Percentiles rank a stretch among this genome's conserved stretches.
Conservation (phyloP, 2,888 invertebrate species). For the Temnothorax ravouxi region DNA sequence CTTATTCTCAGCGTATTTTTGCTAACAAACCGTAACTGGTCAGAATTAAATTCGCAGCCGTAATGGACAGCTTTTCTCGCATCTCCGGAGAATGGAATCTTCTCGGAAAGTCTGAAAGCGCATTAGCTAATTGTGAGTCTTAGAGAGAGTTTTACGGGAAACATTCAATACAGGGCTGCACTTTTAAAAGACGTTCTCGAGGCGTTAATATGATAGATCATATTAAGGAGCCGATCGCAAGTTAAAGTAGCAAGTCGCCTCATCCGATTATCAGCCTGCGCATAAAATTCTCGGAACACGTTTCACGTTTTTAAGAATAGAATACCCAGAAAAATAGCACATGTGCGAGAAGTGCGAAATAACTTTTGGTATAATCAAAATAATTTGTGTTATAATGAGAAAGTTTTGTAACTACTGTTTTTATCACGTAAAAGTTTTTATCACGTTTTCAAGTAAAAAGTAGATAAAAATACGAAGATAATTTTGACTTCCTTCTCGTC, state of each 20-base stretch:
- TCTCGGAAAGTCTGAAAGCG: conserved; percentile 27
- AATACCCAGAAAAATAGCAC: background rate
- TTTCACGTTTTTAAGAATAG: background rate
- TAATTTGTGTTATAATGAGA: background rate
- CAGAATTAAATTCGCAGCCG: conserved; percentile 16
- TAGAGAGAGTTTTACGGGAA: conserved; percentile 25
- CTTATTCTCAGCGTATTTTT: conserved; percentile 22
- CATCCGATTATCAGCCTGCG: conserved; percentile 1
- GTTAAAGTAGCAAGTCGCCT: conserved; percentile 5
- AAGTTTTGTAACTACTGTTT: background rate
- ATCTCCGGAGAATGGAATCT: conserved; percentile 19
- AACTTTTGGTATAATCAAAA: background rate
- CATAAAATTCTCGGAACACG: conserved; percentile 2
- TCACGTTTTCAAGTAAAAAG: background rate
- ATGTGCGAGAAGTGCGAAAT: background rate
- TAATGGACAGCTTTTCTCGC: conserved; percentile 7
- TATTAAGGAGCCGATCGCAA: conserved; percentile 3
- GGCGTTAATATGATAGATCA: conserved; percentile 25
- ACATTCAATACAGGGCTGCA: background rate
- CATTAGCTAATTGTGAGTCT: conserved; percentile 48
- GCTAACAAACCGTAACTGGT: conserved; percentile 28
- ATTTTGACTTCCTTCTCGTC: background rate
- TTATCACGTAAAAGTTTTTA: background rate
- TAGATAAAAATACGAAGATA: background rate
- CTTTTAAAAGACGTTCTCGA: conserved; percentile 14